Evolutionary conservation across 1,140 invertebrate species (phyloP), one percentile per base, ranked within the genome.

Genomic region (Hetaerina americana): DNA sequence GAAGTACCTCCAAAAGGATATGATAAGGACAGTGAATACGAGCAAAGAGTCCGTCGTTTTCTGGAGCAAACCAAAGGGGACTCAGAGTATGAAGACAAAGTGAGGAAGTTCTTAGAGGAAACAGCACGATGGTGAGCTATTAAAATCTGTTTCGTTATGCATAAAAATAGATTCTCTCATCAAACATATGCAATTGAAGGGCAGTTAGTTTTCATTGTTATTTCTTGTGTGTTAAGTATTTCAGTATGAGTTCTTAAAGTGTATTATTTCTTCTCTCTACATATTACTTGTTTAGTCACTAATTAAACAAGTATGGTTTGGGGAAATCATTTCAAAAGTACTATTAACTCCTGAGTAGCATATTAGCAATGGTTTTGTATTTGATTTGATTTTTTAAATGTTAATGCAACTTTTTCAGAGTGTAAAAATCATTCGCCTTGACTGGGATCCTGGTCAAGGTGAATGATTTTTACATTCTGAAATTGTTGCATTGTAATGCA

Each of bases 71-170:
- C 89, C 0, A 90, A 90, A 80, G 89, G 90, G 75, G 91, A 93
- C 77, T 90, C 90, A 0, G 91, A 92, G 79, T 93, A 92, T 76
- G 90, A 92, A 78, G 87, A 89, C 68, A 92, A 92, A 80, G 84
- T 94, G 31, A 85, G 90, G 1, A 92, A 91, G 77, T 91, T 93
- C 77, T 81, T 94, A 66, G 90, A 91, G 75, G 91, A 93, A 76
- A 90, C 90, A 8, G 87, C 86, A 40, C 88, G 89, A 76, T 92
- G 90, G 78, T 79, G 74, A 77, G 72, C 74, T 5, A 18, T 49
- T n/a, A n/a, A n/a, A n/a, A n/a, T 27, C 18, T 69, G n/a, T 69
- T 68, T 26, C 57, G 70, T 70, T n/a, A 70, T 70, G 22, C 18
- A 66, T 5, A 68, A 71, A 26, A 15, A 8, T 8, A 69, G 27